Percentiles rank a stretch among this genome's conserved stretches.
Evolutionary conservation across 2,113 vertebrate species (phyloP).

Genomic region (Tilapia sparmanii): DNA sequence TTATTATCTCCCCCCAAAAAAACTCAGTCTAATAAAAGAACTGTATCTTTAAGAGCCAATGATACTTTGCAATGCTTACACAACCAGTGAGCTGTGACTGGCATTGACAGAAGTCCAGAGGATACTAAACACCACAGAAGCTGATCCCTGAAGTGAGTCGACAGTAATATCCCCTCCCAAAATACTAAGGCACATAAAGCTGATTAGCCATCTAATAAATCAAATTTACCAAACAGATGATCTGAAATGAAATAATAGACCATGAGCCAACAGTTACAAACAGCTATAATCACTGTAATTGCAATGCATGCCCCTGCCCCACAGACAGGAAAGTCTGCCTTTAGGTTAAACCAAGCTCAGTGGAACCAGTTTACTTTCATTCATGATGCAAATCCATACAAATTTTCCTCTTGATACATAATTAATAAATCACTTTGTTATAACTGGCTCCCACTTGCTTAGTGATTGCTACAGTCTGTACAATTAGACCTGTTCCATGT

Average conservation of each 20-base stretch:
- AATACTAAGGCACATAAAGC: constrained; percentile 13
- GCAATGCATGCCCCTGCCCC: background rate
- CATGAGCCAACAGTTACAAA: constrained; percentile 25
- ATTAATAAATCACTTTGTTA: background rate
- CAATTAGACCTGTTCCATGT: background rate
- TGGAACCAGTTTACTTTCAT: background rate
- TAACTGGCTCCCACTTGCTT: background rate
- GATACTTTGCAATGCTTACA: background rate
- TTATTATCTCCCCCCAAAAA: background rate
- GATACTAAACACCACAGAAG: constrained; percentile 5
- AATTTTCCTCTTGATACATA: background rate
- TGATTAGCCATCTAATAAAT: constrained; percentile 47
- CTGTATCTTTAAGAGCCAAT: background rate
- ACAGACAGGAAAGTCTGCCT: background rate
- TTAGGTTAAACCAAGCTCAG: background rate
- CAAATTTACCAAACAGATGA: constrained; percentile 14
- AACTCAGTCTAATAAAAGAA: background rate
- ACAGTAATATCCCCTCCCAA: constrained; percentile 9
- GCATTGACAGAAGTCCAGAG: constrained; percentile 1
- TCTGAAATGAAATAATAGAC: constrained; percentile 26
- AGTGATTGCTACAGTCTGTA: background rate
- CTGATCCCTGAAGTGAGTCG: background rate
- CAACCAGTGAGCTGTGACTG: background rate
- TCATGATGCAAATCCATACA: background rate
- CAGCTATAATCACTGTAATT: background rate